Percentiles rank a stretch among this genome's conserved stretches.
phyloP scores from a whole-genome alignment of 2,888 invertebrate species.

The Oscheius myriophilus region DNA sequence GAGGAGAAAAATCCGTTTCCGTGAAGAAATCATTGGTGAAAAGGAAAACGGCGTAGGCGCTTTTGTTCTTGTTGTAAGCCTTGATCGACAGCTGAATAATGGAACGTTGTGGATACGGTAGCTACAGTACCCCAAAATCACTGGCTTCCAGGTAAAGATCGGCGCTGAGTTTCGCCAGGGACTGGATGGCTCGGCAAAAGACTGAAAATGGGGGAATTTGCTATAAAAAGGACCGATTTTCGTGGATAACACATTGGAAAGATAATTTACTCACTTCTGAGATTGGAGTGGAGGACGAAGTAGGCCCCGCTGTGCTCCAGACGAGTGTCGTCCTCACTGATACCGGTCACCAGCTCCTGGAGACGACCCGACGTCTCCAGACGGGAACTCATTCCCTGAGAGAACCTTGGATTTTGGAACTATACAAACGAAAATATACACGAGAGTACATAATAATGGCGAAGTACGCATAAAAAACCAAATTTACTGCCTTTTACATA shows the following conservation, averaged over 20 bases:
- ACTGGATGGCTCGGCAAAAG: constrained; percentile 22
- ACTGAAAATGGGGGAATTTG: constrained; percentile 15
- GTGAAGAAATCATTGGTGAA: constrained; percentile 31
- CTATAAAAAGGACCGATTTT: no score
- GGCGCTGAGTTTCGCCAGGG: constrained; percentile 18
- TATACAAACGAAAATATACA: no score
- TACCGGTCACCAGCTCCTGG: no score
- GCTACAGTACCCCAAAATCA: constrained; percentile 19
- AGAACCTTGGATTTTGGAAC: no score
- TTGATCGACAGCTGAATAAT: constrained; percentile 25
- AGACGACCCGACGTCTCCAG: no score
- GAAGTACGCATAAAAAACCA: no score
- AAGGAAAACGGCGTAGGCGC: constrained; percentile 30
- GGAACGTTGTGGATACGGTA: background rate
- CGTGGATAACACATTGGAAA: background rate
- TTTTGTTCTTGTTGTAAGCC: constrained; percentile 24
- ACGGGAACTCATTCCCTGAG: no score
- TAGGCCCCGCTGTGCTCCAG: constrained; percentile 10
- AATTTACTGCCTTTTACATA: no score
- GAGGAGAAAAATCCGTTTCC: constrained; percentile 12
- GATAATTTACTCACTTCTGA: constrained; percentile 10
- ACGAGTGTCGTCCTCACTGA: background rate
- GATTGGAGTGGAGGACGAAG: constrained; percentile 24
- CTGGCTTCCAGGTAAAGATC: constrained; percentile 30
- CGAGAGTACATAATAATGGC: no score